Conservation (phyloP, 2,113 vertebrate genomes). For the Dinomys branickii region DNA sequence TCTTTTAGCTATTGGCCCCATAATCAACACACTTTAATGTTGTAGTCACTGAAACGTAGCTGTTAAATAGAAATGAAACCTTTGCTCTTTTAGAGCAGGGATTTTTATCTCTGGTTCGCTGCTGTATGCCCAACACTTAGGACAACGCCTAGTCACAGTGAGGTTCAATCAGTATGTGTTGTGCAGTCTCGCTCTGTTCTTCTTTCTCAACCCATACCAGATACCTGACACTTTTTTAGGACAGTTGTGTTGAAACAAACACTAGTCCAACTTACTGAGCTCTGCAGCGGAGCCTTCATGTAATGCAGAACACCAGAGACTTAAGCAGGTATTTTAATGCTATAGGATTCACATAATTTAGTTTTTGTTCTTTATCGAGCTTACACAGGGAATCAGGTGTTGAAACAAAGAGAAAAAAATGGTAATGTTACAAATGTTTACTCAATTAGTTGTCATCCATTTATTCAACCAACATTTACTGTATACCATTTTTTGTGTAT, state of each 20-base stretch:
- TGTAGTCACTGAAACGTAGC: background rate
- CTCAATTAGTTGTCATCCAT: background rate
- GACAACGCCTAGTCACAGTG: background rate
- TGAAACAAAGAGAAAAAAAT: conserved; percentile 10
- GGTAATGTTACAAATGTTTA: background rate
- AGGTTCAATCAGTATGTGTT: background rate
- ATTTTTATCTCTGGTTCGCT: conserved; percentile 15
- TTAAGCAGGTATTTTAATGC: background rate
- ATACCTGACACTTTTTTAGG: background rate
- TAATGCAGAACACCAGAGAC: background rate
- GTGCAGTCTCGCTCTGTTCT: background rate
- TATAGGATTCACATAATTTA: background rate
- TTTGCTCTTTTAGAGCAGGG: background rate
- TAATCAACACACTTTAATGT: background rate
- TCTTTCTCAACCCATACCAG: background rate
- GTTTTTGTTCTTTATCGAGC: background rate
- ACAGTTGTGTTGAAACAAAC: background rate
- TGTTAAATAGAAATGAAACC: background rate
- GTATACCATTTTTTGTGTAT: background rate
- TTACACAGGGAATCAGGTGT: background rate
- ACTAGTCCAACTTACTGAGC: background rate
- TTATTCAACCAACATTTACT: background rate
- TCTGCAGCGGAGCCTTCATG: background rate
- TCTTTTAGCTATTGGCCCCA: background rate
- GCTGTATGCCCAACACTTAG: background rate